Evolutionary conservation across 2,888 invertebrate genomes (phyloP).

Genomic region (Rutpela maculata): DNA sequence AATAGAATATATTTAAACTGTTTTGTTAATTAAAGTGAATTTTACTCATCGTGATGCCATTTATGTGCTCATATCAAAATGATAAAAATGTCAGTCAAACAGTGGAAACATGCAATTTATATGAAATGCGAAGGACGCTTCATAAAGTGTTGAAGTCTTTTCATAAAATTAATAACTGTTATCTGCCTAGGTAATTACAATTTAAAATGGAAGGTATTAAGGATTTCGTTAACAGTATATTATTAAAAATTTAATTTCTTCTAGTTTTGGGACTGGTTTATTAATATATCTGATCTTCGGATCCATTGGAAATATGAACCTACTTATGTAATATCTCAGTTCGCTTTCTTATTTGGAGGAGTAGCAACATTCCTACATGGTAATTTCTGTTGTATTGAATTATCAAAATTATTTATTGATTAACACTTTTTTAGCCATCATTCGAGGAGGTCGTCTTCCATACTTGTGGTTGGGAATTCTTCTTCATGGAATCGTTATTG

Average conservation of each 20-base stretch:
- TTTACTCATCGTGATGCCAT: too few relatives aligned
- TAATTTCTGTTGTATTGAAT: conserved; percentile 65
- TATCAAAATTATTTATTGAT: neutral
- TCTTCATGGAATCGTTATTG: conserved; percentile 84
- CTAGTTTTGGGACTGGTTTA: conserved; percentile 80
- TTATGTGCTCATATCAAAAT: too few relatives aligned
- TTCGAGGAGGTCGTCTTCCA: conserved; percentile 83
- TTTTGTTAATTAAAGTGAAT: too few relatives aligned
- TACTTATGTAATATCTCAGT: conserved; percentile 80
- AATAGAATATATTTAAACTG: too few relatives aligned
- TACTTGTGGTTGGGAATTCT: conserved; percentile 85
- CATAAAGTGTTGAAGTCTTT: too few relatives aligned
- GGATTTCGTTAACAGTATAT: too few relatives aligned
- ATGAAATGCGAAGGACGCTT: too few relatives aligned
- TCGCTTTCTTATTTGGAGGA: conserved; percentile 78
- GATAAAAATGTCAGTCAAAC: too few relatives aligned
- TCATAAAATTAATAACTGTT: too few relatives aligned
- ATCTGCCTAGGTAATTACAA: too few relatives aligned
- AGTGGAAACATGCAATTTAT: too few relatives aligned
- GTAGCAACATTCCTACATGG: conserved; percentile 82
- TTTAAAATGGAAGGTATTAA: too few relatives aligned
- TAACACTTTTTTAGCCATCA: conserved; percentile 76
- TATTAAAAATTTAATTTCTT: conserved; percentile 49
- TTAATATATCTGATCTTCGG: conserved; percentile 76
- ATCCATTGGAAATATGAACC: conserved; percentile 81